Evolutionary conservation across 37 sponge, comb jelly and placozoan genomes (phyloP).

Genomic region (Bolinopsis microptera): DNA sequence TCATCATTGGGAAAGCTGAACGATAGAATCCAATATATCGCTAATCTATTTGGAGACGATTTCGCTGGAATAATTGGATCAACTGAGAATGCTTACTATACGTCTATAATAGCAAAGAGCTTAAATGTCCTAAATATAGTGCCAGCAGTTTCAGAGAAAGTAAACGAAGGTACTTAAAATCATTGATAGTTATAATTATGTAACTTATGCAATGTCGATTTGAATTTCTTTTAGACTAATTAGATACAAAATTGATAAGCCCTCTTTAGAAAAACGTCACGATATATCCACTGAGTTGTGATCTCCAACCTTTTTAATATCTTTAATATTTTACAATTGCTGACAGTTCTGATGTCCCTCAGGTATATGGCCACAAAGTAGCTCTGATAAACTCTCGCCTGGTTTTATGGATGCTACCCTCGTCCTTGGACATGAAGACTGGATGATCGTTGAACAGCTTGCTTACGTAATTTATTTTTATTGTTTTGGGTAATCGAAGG

Average conservation of each 20-base stretch:
- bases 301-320: too few relatives aligned
- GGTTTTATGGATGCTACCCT: background rate
- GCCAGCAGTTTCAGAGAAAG: background rate
- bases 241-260: too few relatives aligned
- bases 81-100: background rate
- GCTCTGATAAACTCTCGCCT: background rate
- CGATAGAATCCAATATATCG: background rate
- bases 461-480: background rate
- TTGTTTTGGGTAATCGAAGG: too few relatives aligned
- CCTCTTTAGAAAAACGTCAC: too few relatives aligned
- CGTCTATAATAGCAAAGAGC: background rate
- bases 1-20: background rate
- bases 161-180: background rate
- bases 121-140: background rate
- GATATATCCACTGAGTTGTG: too few relatives aligned
- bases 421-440: conserved; percentile 18
- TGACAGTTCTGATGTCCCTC: too few relatives aligned
- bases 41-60: background rate
- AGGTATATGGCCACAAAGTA: conserved; percentile 29
- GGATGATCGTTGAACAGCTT: background rate
- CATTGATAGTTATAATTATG: too few relatives aligned
- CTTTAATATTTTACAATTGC: too few relatives aligned
- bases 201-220: too few relatives aligned
- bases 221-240: too few relatives aligned
- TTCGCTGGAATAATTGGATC: conserved; percentile 1